These are phyloP conservation scores for Leptoclinus maculatus DNA, from an alignment of 2,797 vertebrate genomes.

Conservation along the genomic window DNA sequence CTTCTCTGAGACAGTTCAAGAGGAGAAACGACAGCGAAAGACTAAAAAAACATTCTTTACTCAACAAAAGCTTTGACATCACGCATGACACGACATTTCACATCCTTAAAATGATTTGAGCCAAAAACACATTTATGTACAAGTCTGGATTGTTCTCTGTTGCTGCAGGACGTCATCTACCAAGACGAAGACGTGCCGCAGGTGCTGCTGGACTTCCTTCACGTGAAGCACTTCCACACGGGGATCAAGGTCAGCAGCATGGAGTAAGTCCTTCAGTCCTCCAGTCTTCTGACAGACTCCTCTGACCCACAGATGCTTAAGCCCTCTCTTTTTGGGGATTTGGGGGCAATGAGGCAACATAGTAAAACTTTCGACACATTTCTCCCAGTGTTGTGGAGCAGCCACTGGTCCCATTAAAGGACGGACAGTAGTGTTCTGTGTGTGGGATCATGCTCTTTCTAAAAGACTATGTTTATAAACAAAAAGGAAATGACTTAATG, in stretches of 20 bases:
- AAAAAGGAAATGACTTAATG: neutral
- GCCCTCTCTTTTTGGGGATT: slow-evolving; percentile 28
- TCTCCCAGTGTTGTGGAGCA: neutral
- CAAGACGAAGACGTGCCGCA: slow-evolving; percentile 84
- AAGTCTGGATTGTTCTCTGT: neutral
- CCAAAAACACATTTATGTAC: too few species aligned
- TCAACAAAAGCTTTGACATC: too few species aligned
- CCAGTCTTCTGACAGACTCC: neutral
- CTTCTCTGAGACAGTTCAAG: neutral
- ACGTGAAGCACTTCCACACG: slow-evolving; percentile 84
- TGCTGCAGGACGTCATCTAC: slow-evolving; percentile 78
- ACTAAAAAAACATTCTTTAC: neutral
- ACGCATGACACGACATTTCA: too few species aligned
- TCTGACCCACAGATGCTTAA: slow-evolving; percentile 18
- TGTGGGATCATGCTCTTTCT: neutral
- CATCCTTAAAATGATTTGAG: neutral
- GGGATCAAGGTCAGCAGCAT: slow-evolving; percentile 78
- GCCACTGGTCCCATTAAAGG: neutral
- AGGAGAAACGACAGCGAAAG: neutral
- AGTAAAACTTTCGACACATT: slow-evolving; percentile 33
- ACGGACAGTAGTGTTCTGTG: neutral
- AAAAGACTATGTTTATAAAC: neutral
- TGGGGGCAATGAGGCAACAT: slow-evolving; percentile 41
- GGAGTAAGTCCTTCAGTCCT: slow-evolving; percentile 74
- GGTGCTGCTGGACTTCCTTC: slow-evolving; percentile 85